phyloP scores from a whole-genome alignment of 2,888 invertebrate genomes.

The Tolmerus cingulatus region DNA sequence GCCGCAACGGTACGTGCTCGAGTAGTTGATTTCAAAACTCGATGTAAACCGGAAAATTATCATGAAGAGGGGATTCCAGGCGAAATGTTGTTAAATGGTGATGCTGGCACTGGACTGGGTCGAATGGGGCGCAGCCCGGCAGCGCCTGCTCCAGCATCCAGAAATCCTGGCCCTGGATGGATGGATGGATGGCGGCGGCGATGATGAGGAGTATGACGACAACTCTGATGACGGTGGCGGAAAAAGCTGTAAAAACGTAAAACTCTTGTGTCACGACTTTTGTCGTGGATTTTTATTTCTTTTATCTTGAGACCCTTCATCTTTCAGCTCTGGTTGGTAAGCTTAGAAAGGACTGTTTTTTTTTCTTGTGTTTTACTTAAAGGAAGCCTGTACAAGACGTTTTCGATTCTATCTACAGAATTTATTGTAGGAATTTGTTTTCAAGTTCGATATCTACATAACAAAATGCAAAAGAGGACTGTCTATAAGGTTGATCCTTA shows the following conservation, averaged over 20 bases:
- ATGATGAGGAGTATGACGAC: background rate
- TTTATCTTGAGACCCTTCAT: background rate
- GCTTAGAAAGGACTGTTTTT: background rate
- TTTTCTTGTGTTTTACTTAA: background rate
- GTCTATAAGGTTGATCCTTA: no score
- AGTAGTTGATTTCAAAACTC: conserved; percentile 51
- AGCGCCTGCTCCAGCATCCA: background rate
- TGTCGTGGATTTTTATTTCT: conserved; percentile 42
- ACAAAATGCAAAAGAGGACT: no score
- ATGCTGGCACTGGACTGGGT: conserved; percentile 4
- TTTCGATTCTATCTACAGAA: background rate
- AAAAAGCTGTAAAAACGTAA: conserved; percentile 45
- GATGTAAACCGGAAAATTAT: conserved; percentile 50
- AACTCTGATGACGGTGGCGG: background rate
- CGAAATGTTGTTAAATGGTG: conserved; percentile 34
- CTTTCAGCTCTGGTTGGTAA: background rate
- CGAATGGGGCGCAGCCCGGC: background rate
- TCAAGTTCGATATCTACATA: background rate
- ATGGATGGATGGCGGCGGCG: background rate
- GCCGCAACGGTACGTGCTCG: conserved; percentile 54
- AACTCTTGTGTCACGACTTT: conserved; percentile 48
- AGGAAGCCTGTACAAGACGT: background rate
- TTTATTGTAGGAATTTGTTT: background rate
- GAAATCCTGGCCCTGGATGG: background rate
- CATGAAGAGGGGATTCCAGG: conserved; percentile 40